Conservation (phyloP, 2,888 invertebrate species). For the Pemphredon lugubris region DNA sequence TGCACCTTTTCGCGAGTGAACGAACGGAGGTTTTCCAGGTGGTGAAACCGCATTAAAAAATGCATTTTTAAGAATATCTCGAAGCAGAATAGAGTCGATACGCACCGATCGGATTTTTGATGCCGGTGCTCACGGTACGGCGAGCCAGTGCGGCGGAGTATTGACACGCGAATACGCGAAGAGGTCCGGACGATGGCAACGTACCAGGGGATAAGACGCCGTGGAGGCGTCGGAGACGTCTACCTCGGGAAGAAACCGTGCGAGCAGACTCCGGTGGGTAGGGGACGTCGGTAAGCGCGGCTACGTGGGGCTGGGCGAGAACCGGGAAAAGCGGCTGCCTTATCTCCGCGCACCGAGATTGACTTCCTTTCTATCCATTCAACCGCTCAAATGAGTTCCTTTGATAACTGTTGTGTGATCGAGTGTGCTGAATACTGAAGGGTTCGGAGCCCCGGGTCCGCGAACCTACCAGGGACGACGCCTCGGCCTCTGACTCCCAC, state of each 20-base stretch:
- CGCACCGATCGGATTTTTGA: slow-evolving; percentile 4
- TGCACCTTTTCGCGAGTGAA: too few relatives aligned
- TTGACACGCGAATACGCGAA: slow-evolving; percentile 67
- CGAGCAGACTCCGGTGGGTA: slow-evolving; percentile 30
- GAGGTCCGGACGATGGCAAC: slow-evolving; percentile 53
- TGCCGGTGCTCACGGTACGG: slow-evolving; percentile 13
- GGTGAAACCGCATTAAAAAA: too few relatives aligned
- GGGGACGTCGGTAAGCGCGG: slow-evolving; percentile 40
- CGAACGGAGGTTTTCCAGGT: too few relatives aligned
- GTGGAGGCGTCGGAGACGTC: slow-evolving; percentile 43
- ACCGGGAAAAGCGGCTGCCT: slow-evolving; percentile 73
- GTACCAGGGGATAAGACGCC: slow-evolving; percentile 36
- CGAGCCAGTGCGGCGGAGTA: slow-evolving; percentile 51
- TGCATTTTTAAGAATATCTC: too few relatives aligned
- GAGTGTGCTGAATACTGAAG: slow-evolving; percentile 80
- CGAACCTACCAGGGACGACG: slow-evolving; percentile 60
- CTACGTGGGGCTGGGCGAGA: slow-evolving; percentile 47
- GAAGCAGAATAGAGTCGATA: too few relatives aligned
- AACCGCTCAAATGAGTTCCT: slow-evolving; percentile 81
- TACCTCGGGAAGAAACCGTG: slow-evolving; percentile 35
- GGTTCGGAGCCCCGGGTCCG: slow-evolving; percentile 73
- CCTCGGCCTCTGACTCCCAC: slow-evolving; percentile 57
- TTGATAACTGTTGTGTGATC: slow-evolving; percentile 81
- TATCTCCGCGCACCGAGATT: slow-evolving; percentile 80
- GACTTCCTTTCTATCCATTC: slow-evolving; percentile 80